A percentile compares a stretch with the other conserved stretches of the same genome.
Evolutionary conservation across 2,888 invertebrate genomes (phyloP).

Genomic region (Mystacides longicornis): DNA sequence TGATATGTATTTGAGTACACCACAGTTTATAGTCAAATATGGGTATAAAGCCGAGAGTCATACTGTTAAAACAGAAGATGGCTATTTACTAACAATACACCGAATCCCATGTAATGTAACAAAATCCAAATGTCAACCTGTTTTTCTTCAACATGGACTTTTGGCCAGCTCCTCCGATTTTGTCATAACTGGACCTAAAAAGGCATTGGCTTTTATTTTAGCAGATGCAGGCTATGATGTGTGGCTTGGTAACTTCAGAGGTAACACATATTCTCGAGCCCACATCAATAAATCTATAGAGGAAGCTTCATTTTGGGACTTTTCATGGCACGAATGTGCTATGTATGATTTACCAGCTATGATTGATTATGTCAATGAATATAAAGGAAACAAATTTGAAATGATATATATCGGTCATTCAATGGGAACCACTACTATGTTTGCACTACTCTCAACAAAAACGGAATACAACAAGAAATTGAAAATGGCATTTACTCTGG

Average conservation of each 20-base stretch:
- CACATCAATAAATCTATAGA: conserved; percentile 51
- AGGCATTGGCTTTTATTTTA: conserved; percentile 58
- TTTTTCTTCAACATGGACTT: conserved; percentile 75
- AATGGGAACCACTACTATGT: conserved; percentile 78
- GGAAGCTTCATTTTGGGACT: conserved; percentile 60
- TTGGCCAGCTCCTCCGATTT: conserved; percentile 72
- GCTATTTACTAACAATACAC: conserved; percentile 74
- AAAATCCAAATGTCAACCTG: conserved; percentile 41
- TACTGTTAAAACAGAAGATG: conserved; percentile 67
- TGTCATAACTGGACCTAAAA: conserved; percentile 60
- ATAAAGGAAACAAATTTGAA: conserved; percentile 38
- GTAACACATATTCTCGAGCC: conserved; percentile 66
- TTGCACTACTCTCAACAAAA: conserved; percentile 59
- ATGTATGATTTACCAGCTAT: conserved; percentile 79
- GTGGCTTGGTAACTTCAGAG: conserved; percentile 80
- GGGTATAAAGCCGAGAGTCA: conserved; percentile 69
- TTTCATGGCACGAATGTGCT: conserved; percentile 86
- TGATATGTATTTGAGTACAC: conserved; percentile 37
- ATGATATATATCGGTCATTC: conserved; percentile 82
- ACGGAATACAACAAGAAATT: conserved; percentile 62
- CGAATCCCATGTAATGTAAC: conserved; percentile 61
- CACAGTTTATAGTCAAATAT: conserved; percentile 43
- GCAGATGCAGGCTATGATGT: conserved; percentile 66
- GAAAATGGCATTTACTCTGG: conserved; percentile 59
- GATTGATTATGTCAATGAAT: conserved; percentile 58